Evolutionary conservation across 2,888 invertebrate genomes (phyloP), one percentile per base, ranked within the genome.

Genomic region (Chloroclystis v-ata): DNA sequence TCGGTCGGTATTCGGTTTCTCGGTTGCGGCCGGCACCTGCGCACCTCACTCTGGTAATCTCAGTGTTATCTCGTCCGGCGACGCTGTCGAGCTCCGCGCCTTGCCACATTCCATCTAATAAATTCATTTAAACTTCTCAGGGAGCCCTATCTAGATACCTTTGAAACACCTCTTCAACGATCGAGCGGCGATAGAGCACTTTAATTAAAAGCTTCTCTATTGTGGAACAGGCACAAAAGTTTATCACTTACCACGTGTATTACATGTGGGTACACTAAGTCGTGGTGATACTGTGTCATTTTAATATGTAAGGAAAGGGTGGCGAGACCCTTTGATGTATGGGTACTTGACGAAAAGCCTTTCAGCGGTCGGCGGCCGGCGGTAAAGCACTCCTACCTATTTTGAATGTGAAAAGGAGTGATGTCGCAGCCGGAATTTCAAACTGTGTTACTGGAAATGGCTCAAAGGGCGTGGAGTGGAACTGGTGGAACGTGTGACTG

Each of bases 91-190:
- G 68, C 67, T 70, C 67, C 66, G 63, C 69, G 60, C 69, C 65
- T 72, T 56, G 43, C 52, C 50, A 60, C 74, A 76, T 79, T 76
- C 75, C 70, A 50, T 40, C 57, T 59, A 63, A 69, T 68, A 65
- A 69, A 66, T 65, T 68, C 49, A 64, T 65, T 65, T 60, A 49
- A 64, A 46, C 47, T 45, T 52, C 32, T 58, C 48, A 49, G 61
- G 48, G 45, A 50, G 48, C 33, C 52, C 64, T 61, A 63, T 63
- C 59, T 59, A 58, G 38, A 49, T 49, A 46, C 47, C 52, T 54
- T 54, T 57, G 56, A 58, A 50, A 49, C 46, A 33, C 32, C 28
- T 49, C 13, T 11, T 28, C 16, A 47, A 37, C 43, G 42, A 28
- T 47, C 45, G 43, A 41, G 40, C 41, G 33, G 38, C 63, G 58